Evolutionary conservation across 2,797 vertebrate genomes (phyloP).

Genomic region (Pipistrellus nathusii): DNA sequence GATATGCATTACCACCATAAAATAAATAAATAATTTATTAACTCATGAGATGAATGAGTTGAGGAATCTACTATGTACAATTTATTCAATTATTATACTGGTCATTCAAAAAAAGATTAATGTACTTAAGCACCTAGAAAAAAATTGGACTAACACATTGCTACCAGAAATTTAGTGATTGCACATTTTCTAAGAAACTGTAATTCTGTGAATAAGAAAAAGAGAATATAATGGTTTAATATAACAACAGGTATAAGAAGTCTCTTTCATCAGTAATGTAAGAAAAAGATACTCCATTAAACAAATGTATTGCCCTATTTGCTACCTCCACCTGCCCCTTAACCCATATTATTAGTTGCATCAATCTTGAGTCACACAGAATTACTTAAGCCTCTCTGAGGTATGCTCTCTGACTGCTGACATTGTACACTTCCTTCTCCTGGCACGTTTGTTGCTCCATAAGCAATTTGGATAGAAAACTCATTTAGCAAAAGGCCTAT

Average conservation of each 20-base stretch:
- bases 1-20: not conserved
- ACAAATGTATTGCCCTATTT: constrained; percentile 71
- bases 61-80: not conserved
- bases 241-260: not conserved
- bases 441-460: not conserved
- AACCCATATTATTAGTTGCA: constrained; percentile 80
- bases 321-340: constrained; percentile 69
- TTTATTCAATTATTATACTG: not conserved
- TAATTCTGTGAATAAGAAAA: constrained; percentile 42
- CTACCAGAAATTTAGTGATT: not conserved
- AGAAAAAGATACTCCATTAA: constrained; percentile 76
- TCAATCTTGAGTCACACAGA: constrained; percentile 79
- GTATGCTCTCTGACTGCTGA: constrained; percentile 53
- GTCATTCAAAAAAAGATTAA: not conserved
- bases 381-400: constrained; percentile 70
- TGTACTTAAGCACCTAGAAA: not conserved
- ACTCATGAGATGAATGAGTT: not conserved
- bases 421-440: not conserved
- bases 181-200: constrained; percentile 23
- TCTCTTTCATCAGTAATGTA: constrained; percentile 49
- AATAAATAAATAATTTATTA: not conserved
- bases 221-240: constrained; percentile 5
- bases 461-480: not conserved
- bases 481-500: not conserved
- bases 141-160: not conserved